These are phyloP conservation scores for Lanistes nyassanus DNA, from an alignment of 1,140 invertebrate genomes.

Conservation along the genomic window DNA sequence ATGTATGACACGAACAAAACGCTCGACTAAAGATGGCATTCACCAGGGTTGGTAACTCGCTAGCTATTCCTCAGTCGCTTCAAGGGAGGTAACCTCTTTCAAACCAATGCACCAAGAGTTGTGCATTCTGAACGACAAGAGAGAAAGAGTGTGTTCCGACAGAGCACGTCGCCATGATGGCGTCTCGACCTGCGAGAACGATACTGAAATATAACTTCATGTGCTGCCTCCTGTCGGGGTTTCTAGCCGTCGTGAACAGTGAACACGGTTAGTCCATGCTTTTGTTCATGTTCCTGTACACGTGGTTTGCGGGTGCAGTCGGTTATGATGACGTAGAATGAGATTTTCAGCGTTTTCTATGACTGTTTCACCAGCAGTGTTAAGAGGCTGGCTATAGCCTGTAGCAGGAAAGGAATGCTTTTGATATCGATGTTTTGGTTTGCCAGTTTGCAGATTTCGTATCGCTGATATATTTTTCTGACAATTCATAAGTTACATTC, in stretches of 20 bases:
- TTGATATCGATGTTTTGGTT: too few relatives aligned
- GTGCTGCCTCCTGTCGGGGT: background rate
- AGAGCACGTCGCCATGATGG: conserved; percentile 24
- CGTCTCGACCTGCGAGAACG: background rate
- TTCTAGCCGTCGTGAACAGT: background rate
- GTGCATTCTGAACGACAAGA: background rate
- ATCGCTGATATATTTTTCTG: too few relatives aligned
- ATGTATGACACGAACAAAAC: too few relatives aligned
- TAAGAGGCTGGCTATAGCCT: background rate
- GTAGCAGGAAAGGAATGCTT: too few relatives aligned
- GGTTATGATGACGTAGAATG: background rate
- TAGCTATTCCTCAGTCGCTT: background rate
- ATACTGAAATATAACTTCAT: background rate
- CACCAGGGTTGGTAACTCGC: too few relatives aligned
- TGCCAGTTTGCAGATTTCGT: too few relatives aligned
- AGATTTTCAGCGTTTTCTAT: background rate
- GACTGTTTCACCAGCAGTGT: background rate
- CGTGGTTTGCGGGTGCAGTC: background rate
- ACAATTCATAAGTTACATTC: too few relatives aligned
- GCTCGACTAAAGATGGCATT: too few relatives aligned
- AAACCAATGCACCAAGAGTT: background rate
- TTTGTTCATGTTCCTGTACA: background rate
- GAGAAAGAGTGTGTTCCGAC: background rate
- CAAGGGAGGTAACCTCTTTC: conserved; percentile 9
- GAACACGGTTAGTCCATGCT: background rate